A percentile compares a stretch with the other conserved stretches of the same genome.
Evolutionary conservation across 2,797 vertebrate genomes (phyloP).

Genomic region (Apogon hyalosoma): DNA sequence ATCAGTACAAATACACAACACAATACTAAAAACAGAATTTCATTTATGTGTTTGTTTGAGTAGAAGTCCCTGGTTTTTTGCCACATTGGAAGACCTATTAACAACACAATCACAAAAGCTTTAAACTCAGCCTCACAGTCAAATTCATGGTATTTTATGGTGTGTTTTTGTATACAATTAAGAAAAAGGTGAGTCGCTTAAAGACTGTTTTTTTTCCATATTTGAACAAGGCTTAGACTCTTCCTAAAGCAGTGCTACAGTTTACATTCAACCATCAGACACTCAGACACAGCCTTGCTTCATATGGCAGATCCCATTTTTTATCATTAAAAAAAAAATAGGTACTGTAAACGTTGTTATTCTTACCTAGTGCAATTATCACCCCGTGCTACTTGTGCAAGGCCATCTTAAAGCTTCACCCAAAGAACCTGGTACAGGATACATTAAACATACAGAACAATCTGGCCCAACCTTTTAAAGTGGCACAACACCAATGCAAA

Average conservation of each 20-base stretch:
- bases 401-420: conserved; percentile 67
- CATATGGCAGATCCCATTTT: conserved; percentile 59
- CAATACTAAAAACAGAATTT: conserved; percentile 22
- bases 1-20: conserved; percentile 21
- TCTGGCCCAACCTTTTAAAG: conserved; percentile 46
- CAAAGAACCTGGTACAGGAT: conserved; percentile 41
- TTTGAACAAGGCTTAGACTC: conserved; percentile 46
- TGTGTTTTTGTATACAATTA: conserved; percentile 45
- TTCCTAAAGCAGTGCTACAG: conserved; percentile 71
- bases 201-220: conserved; percentile 47
- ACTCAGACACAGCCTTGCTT: conserved; percentile 50
- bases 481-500: conserved; percentile 51
- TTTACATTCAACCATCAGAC: conserved; percentile 78
- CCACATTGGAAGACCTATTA: conserved; percentile 74
- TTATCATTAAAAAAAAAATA: conserved; percentile 31
- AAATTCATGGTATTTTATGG: conserved; percentile 37
- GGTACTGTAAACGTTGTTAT: conserved; percentile 70
- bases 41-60: conserved; percentile 35
- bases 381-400: conserved; percentile 72
- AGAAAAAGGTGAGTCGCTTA: conserved; percentile 16
- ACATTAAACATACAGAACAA: conserved; percentile 47
- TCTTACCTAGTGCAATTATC: conserved; percentile 80
- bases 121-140: conserved; percentile 41
- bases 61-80: conserved; percentile 44
- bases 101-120: conserved; percentile 38